Conservation (phyloP, 1,140 invertebrate genomes). For the Diorhabda sublineata region DNA sequence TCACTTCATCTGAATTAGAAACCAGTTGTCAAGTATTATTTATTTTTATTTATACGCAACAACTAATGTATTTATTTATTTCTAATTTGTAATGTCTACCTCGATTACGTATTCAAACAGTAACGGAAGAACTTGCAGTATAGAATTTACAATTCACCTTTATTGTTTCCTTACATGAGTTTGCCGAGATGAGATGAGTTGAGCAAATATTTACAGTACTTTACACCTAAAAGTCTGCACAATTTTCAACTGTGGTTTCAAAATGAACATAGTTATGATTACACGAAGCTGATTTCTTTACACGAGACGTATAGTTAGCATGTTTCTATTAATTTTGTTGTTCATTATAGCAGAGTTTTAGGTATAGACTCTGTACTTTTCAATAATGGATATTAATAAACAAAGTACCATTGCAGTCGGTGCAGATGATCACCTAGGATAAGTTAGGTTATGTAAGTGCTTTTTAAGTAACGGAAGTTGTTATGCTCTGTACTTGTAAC, state of each 20-base stretch:
- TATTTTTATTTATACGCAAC: not conserved
- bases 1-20: not conserved
- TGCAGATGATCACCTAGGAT: slow-evolving; percentile 40
- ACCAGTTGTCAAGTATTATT: slow-evolving; percentile 1
- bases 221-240: slow-evolving; percentile 1
- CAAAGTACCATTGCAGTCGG: slow-evolving; percentile 38
- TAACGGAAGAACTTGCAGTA: not conserved
- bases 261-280: not conserved
- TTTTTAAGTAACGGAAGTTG: slow-evolving; percentile 46
- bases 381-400: slow-evolving; percentile 40
- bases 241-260: not conserved
- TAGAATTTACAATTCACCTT: not conserved
- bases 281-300: not conserved
- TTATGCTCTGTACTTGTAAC: slow-evolving; percentile 49
- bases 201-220: not conserved
- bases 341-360: slow-evolving; percentile 7
- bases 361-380: slow-evolving; percentile 32
- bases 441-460: slow-evolving; percentile 47
- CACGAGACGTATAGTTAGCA: not conserved
- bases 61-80: not conserved
- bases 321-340: not conserved
- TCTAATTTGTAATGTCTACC: not conserved
- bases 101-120: not conserved
- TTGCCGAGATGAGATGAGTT: not conserved
- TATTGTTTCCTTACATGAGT: not conserved